These are phyloP conservation scores for Atrina japonica DNA, from an alignment of 2,888 invertebrate species.

Conservation along the genomic window DNA sequence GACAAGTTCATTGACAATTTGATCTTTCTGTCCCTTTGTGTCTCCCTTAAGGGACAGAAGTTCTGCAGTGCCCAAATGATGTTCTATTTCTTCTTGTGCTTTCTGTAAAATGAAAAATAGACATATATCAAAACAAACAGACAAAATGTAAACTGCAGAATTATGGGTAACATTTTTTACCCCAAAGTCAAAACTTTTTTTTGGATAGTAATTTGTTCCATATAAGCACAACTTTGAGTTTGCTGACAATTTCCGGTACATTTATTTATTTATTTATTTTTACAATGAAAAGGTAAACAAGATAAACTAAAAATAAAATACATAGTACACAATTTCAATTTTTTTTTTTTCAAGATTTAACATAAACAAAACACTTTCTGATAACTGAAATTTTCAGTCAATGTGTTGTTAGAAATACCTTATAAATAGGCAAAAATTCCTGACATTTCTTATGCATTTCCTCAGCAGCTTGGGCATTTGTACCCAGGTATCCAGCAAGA, in stretches of 20 bases:
- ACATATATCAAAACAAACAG: neutral
- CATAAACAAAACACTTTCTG: no score
- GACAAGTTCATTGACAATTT: slow-evolving; percentile 85
- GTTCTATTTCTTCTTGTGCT: slow-evolving; percentile 84
- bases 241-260: no score
- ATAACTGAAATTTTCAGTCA: no score
- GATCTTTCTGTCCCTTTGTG: slow-evolving; percentile 83
- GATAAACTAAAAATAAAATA: no score
- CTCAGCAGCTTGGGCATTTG: slow-evolving; percentile 66
- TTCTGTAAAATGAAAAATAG: slow-evolving; percentile 62
- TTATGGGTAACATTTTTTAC: no score
- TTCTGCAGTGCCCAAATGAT: slow-evolving; percentile 85
- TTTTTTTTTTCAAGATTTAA: neutral
- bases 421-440: slow-evolving; percentile 70
- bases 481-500: slow-evolving; percentile 74
- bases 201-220: no score
- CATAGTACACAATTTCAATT: neutral
- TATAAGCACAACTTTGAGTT: no score
- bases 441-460: slow-evolving; percentile 72
- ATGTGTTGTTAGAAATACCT: slow-evolving; percentile 70
- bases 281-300: no score
- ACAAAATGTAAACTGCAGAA: no score
- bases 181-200: no score
- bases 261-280: no score
- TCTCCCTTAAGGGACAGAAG: slow-evolving; percentile 85